Evolutionary conservation across 2,797 vertebrate species (phyloP).

Genomic region (Squalus acanthias): DNA sequence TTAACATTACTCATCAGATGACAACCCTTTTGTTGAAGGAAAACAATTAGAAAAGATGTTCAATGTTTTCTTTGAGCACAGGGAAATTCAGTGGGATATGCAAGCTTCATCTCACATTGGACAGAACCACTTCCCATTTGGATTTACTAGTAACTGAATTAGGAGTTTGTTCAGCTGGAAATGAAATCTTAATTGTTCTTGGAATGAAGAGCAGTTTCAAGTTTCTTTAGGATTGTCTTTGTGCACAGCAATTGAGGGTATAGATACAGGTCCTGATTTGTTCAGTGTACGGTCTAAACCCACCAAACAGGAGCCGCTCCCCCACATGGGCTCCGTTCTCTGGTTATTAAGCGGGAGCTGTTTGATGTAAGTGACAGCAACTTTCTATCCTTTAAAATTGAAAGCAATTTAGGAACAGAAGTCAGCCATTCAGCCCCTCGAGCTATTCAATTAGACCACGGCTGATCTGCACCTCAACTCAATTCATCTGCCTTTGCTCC

Average conservation of each 20-base stretch:
- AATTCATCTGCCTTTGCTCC: too few relatives aligned
- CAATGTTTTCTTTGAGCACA: not conserved
- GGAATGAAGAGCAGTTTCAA: not conserved
- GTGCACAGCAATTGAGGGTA: not conserved
- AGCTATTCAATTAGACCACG: not conserved
- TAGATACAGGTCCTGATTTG: not conserved
- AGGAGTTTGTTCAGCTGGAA: not conserved
- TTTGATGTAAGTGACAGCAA: slow-evolving; percentile 40
- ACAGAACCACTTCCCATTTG: not conserved
- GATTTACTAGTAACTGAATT: not conserved
- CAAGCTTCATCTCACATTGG: not conserved
- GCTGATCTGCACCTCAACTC: not conserved
- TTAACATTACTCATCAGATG: not conserved
- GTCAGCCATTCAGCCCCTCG: not conserved
- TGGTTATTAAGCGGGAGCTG: not conserved
- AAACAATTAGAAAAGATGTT: not conserved
- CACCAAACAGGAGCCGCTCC: not conserved
- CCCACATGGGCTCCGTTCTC: not conserved
- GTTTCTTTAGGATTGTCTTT: not conserved
- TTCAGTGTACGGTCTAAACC: not conserved
- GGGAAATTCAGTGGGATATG: not conserved
- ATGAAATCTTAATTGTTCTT: not conserved
- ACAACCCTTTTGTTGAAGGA: not conserved
- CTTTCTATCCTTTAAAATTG: slow-evolving; percentile 44
- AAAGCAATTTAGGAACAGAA: slow-evolving; percentile 36